phyloP scores from a whole-genome alignment of 2,888 invertebrate species.

The Microdon myrmicae region DNA sequence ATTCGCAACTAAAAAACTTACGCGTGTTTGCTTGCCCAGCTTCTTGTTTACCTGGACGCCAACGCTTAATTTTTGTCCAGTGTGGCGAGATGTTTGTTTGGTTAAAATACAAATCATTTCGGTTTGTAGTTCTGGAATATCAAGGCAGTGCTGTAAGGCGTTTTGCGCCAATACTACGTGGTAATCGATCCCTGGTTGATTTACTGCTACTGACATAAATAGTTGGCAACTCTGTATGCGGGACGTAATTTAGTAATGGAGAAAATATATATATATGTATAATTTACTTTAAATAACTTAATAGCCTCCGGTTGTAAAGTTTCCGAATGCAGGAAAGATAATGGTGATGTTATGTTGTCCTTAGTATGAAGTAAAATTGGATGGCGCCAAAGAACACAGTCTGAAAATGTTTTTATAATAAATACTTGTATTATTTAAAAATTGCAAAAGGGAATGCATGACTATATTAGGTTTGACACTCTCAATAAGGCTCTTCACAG shows the following conservation, averaged over 20 bases:
- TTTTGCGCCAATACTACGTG: conserved; percentile 97
- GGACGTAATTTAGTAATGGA: too few relatives aligned
- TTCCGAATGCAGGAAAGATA: conserved; percentile 91
- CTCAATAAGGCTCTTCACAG: too few relatives aligned
- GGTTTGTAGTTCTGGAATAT: conserved; percentile 88
- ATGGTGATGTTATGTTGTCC: conserved; percentile 87
- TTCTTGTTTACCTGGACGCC: conserved; percentile 86
- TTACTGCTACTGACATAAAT: conserved; percentile 95
- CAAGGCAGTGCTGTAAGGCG: conserved; percentile 91
- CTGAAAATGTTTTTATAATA: conserved; percentile 64
- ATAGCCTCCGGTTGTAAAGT: conserved; percentile 89
- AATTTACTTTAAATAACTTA: conserved; percentile 91
- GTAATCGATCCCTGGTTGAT: conserved; percentile 95
- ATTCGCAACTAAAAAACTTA: conserved; percentile 73
- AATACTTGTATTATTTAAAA: background rate
- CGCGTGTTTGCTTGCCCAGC: conserved; percentile 72
- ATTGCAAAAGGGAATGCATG: too few relatives aligned
- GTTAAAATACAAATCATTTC: conserved; percentile 92
- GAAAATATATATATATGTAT: background rate
- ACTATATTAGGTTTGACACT: too few relatives aligned
- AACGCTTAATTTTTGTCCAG: conserved; percentile 82
- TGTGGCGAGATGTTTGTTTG: conserved; percentile 90
- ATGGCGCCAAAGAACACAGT: conserved; percentile 93
- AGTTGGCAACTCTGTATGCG: conserved; percentile 91
- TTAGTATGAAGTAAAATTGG: conserved; percentile 90